Conservation (phyloP, 1,140 invertebrate species). For the Galleria mellonella region DNA sequence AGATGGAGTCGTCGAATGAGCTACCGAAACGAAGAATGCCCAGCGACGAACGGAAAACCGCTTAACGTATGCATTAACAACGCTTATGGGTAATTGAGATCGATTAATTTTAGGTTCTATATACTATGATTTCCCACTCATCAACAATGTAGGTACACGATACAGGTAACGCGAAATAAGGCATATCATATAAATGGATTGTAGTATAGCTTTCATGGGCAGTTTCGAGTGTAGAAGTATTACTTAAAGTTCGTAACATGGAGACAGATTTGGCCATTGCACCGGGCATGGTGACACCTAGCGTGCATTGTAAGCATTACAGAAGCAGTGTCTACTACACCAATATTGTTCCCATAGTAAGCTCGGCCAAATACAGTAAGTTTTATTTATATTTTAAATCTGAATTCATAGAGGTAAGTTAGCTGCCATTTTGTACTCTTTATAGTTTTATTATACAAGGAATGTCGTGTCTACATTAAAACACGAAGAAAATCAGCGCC, state of each 20-base stretch:
- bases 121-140: constrained; percentile 56
- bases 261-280: constrained; percentile 29
- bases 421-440: constrained; percentile 62
- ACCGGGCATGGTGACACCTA: constrained; percentile 12
- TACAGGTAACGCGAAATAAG: constrained; percentile 69
- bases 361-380: constrained; percentile 50
- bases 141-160: constrained; percentile 66
- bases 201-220: constrained; percentile 37
- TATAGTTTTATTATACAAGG: constrained; percentile 1
- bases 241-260: neutral
- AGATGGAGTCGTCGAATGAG: constrained; percentile 1
- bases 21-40: constrained; percentile 24
- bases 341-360: constrained; percentile 70
- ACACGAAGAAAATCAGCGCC: neutral
- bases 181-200: constrained; percentile 45
- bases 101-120: constrained; percentile 65
- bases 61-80: constrained; percentile 49
- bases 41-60: constrained; percentile 33
- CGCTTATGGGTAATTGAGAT: constrained; percentile 69
- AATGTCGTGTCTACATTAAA: neutral
- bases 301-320: constrained; percentile 37
- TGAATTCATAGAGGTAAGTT: constrained; percentile 18
- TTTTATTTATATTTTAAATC: neutral
- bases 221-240: constrained; percentile 27
- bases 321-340: constrained; percentile 30